Evolutionary conservation across 2,113 vertebrate species (phyloP), one percentile per base, ranked within the genome.

Genomic region (Hypomesus transpacificus): DNA sequence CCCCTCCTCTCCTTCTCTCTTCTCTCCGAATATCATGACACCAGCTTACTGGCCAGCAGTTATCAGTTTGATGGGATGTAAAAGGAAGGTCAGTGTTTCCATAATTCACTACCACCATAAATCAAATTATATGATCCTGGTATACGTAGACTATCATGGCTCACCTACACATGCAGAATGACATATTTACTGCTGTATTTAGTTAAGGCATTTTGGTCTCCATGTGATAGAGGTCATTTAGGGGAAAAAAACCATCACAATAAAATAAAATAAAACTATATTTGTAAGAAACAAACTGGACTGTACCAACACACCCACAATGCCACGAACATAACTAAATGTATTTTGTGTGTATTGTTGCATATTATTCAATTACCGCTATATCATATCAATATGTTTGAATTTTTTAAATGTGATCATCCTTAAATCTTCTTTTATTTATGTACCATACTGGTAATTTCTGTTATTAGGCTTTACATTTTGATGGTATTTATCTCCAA

Each of bases 71-170:
- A 89, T 88, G 79, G 84, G 85, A 86, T 84, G 86, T 85, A 88
- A 86, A 87, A 71, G 81, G 85, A 91, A 87, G 87, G 88, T 91
- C 89, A 87, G 80, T 84, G 86, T 87, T 88, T 90, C 85, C 84
- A 87, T 90, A 88, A 90, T 90, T 87, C 85, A 85, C 86, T 79
- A 79, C 74, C 68, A 79, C 82, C 80, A 91, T 86, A 87, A 87
- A 90, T 91, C 87, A 86, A 82, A 72, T 84, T 82, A 82, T 84
- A 87, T 82, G 80, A 88, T 87, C 79, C 78, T 68, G 62, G 58
- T 64, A 22, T 76, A 57, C 46, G 4, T 61, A 70, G 54, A 53
- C 22, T n/a, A 24, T 31, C 20, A 14, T 34, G 46, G 26, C 21
- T 62, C 26, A 34, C 39, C 46, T 28, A 18, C 59, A 18, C 62